Evolutionary conservation across 2,888 invertebrate genomes (phyloP).

Genomic region (Trypoxylon attenuatum): DNA sequence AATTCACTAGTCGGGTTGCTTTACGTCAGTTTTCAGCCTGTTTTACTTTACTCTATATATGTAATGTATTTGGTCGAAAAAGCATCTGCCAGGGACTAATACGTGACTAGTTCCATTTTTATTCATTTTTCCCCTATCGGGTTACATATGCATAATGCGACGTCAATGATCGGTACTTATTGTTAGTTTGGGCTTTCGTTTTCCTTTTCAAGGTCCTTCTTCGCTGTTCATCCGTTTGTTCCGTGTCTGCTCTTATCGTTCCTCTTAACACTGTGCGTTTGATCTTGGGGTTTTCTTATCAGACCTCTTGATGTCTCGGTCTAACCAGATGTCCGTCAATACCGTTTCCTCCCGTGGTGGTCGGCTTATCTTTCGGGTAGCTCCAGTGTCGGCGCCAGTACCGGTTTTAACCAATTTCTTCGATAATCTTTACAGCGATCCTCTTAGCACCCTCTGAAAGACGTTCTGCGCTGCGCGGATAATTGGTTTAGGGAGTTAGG

Average conservation of each 20-base stretch:
- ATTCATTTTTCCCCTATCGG: too few relatives aligned
- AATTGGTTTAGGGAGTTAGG: slow-evolving; percentile 49
- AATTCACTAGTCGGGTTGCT: too few relatives aligned
- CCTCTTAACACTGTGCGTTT: slow-evolving; percentile 7
- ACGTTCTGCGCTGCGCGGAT: slow-evolving; percentile 20
- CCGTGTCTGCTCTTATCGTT: too few relatives aligned
- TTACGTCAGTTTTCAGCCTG: too few relatives aligned
- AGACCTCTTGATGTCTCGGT: slow-evolving; percentile 19
- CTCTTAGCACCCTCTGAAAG: slow-evolving; percentile 13
- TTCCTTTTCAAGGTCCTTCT: background rate
- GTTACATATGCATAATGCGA: too few relatives aligned
- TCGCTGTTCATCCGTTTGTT: background rate
- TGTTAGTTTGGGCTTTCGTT: background rate
- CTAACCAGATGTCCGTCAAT: slow-evolving; percentile 37
- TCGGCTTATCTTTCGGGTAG: background rate
- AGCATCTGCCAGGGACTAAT: too few relatives aligned
- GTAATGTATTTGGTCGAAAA: too few relatives aligned
- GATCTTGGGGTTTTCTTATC: slow-evolving; percentile 28
- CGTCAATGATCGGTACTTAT: too few relatives aligned
- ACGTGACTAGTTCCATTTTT: too few relatives aligned
- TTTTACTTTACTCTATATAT: too few relatives aligned
- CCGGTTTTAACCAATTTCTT: slow-evolving; percentile 47
- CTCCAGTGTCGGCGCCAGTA: slow-evolving; percentile 27
- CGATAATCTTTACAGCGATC: slow-evolving; percentile 45
- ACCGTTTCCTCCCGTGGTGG: slow-evolving; percentile 31